Evolutionary conservation across 2,888 invertebrate genomes (phyloP), one percentile per base, ranked within the genome.

Genomic region (Ormia ochracea): DNA sequence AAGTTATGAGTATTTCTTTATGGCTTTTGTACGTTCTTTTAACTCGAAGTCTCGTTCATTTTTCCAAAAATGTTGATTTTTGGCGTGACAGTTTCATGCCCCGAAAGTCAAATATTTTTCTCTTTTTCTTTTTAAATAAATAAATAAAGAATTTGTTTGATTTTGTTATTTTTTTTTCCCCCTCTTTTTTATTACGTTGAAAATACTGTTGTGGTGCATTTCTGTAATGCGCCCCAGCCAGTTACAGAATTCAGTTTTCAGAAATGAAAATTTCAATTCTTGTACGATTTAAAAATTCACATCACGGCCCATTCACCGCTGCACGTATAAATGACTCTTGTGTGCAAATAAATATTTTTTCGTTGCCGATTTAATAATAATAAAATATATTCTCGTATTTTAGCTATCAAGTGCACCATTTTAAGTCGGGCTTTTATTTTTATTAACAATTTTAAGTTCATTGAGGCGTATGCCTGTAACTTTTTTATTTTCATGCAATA

Each of bases 271-370:
- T 50, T 50, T 48, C 4, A n/a, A 74, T 58, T 38, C 50, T 41
- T 36, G 41, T 54, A 26, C 31, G 21, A 48, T 28, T 70, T 82
- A 61, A 69, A 41, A 65, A 82, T 82, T 79, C 82, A 66, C 43
- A 41, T 45, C 82, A 77, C 70, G 72, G n/a, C 45, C 26, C 41
- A 61, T 58, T 58, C 81, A 82, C 82, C 77, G 82, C 82, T 81
- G 76, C 81, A 82, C 81, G 82, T 82, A 70, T 66, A 77, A 79
- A 82, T 77, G 74, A 82, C 73, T 68, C 78, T 23, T 45, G 48
- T 69, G 69, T 70, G 73, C 69, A 73, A 78, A 82, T 68, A 68
- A 43, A 38, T 63, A 52, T 23, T 1, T 45, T 43, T 26, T 10
- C 4, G 9, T 38, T 17, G 26, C 38, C 12, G n/a, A 48, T 12